Base-by-base conservation (phyloP, 2,797 vertebrate genomes). In the Poeciliopsis turneri region DNA sequence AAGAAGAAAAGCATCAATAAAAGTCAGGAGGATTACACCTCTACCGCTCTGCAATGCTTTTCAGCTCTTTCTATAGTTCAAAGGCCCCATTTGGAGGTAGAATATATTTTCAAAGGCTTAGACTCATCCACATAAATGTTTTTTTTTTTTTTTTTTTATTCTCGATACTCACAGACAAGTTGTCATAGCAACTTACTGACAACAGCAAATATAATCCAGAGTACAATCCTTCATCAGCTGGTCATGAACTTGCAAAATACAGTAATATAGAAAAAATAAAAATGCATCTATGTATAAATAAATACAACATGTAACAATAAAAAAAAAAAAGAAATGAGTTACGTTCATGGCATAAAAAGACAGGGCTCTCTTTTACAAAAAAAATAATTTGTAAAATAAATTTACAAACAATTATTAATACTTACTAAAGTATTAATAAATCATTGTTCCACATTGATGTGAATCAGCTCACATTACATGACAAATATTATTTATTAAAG, bases 1-100 rank as follows among this genome's bases (percentile, higher is more conserved):
- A 86, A 78, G 36, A 64, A 78, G 36, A 64, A 78, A 84, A 11
- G 0, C 36, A 82, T 45, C 83, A 69, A 74, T 80, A 71, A 82
- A 78, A 77, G 79, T 75, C 75, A 45, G 49, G 49, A 77, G 43
- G 10, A 74, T 78, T 55, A 83, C 71, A 78, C 5, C 51, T 4
- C 36, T 20, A 0, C 20, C 59, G 69, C 30, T 43, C 79, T 61
- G 77, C n/a, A 2, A 68, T 18, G 0, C 33, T 78, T 79, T 88
- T 72, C 28, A 72, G 64, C 76, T 10, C 18, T 74, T 78, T 77
- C 46, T 49, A 77, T 77, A 78, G 18, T 66, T 39, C 23, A 33
- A 55, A 71, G 33, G 53, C 72, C 76, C 12, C 1, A 2, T 76
- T 71, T 39, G 36, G 41, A 30, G 16, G n/a, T 23, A n/a, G 1